A percentile compares a stretch with the other conserved stretches of the same genome.
Conservation (phyloP, 2,797 vertebrate species). For the Salarias fasciatus region DNA sequence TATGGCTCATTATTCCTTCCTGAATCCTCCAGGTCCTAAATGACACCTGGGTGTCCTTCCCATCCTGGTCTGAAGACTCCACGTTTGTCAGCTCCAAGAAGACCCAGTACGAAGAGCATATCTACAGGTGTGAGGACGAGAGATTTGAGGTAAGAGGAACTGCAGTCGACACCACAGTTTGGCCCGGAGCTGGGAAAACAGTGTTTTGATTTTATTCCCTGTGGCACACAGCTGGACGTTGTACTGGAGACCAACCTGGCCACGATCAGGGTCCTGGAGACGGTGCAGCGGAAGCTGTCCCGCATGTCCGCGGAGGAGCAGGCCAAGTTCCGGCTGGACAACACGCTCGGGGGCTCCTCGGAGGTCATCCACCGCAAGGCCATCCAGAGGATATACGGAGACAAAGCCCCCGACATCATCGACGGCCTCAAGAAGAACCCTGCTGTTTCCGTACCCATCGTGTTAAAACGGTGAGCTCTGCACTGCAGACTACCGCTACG, state of each 20-base stretch:
- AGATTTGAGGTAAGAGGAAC: slow-evolving; percentile 91
- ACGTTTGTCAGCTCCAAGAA: slow-evolving; percentile 99
- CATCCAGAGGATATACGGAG: slow-evolving; percentile 99
- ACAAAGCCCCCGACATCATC: slow-evolving; percentile 96
- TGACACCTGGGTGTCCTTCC: slow-evolving; percentile 99
- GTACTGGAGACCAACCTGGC: slow-evolving; percentile 98
- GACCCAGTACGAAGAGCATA: slow-evolving; percentile 98
- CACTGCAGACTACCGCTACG: no score
- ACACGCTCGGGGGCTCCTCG: slow-evolving; percentile 93
- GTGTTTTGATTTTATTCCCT: neutral
- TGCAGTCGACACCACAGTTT: no score
- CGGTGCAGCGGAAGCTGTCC: slow-evolving; percentile 94
- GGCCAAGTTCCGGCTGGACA: slow-evolving; percentile 93
- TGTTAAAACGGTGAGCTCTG: slow-evolving; percentile 90
- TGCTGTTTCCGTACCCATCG: slow-evolving; percentile 93
- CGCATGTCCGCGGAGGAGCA: slow-evolving; percentile 97
- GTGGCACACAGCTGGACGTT: slow-evolving; percentile 88
- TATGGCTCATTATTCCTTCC: neutral
- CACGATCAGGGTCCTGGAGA: slow-evolving; percentile 93
- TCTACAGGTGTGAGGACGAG: slow-evolving; percentile 98
- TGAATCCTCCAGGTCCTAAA: slow-evolving; percentile 89
- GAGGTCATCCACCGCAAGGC: slow-evolving; percentile 98
- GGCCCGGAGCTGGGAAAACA: no score
- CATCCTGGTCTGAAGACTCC: slow-evolving; percentile 98
- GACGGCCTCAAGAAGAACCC: slow-evolving; percentile 97